These are phyloP conservation scores for Adelges cooleyi DNA, from an alignment of 1,140 invertebrate species.

Conservation along the genomic window DNA sequence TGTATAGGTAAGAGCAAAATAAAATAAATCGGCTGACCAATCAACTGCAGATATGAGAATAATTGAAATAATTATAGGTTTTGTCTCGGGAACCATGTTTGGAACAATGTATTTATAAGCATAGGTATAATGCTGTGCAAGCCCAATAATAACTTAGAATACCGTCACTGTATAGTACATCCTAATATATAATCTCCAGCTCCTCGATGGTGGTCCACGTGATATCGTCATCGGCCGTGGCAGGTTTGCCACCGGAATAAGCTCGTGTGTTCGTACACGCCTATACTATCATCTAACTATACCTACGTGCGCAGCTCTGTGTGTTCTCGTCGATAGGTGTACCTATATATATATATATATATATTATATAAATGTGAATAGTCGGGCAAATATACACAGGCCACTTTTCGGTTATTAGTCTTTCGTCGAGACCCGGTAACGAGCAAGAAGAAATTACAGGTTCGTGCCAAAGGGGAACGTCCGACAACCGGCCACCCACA, in stretches of 20 bases:
- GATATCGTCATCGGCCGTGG: not conserved
- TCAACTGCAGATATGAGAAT: too few species aligned
- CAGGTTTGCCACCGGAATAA: slow-evolving; percentile 24
- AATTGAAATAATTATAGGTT: too few species aligned
- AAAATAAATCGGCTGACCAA: too few species aligned
- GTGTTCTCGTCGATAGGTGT: not conserved
- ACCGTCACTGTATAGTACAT: too few species aligned
- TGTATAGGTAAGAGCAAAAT: too few species aligned
- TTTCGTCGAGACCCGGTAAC: not conserved
- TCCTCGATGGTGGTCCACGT: not conserved
- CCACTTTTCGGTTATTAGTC: not conserved
- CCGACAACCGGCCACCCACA: not conserved
- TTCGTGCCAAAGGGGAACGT: slow-evolving; percentile 24
- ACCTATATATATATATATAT: not conserved
- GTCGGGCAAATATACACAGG: not conserved
- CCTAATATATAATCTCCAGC: too few species aligned
- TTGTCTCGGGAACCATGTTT: too few species aligned
- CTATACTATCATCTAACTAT: not conserved
- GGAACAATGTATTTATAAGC: too few species aligned
- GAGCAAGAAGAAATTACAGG: slow-evolving; percentile 11
- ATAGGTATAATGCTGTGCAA: too few species aligned
- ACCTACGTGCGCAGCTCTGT: too few species aligned
- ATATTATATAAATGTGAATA: not conserved
- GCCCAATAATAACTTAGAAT: too few species aligned
- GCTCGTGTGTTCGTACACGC: slow-evolving; percentile 13